These are phyloP conservation scores for Aleiodes alternator DNA, from an alignment of 2,888 invertebrate genomes.

Conservation along the genomic window DNA sequence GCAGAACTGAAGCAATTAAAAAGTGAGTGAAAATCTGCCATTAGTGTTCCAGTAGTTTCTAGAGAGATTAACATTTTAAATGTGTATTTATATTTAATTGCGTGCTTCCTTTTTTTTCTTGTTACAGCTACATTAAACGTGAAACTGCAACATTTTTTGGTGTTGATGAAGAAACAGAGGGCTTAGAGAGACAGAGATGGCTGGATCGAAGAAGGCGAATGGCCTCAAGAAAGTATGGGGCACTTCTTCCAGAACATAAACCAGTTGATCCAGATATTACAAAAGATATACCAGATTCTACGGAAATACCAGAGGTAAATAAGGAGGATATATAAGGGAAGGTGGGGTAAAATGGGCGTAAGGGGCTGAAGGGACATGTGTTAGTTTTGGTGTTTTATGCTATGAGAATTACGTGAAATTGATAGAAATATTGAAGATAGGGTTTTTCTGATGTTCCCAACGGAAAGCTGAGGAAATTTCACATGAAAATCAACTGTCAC, in stretches of 20 bases:
- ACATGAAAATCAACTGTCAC: no score
- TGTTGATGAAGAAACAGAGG: slow-evolving; percentile 86
- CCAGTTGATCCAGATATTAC: slow-evolving; percentile 81
- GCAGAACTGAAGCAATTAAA: slow-evolving; percentile 73
- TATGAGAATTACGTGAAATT: no score
- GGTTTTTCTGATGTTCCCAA: no score
- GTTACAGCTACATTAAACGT: slow-evolving; percentile 82
- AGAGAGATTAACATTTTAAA: not conserved
- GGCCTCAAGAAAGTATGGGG: slow-evolving; percentile 83
- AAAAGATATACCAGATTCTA: slow-evolving; percentile 72
- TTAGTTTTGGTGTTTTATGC: no score
- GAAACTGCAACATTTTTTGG: slow-evolving; percentile 92
- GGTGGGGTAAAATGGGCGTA: no score
- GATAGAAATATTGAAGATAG: no score
- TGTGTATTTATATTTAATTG: not conserved
- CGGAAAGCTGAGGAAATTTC: no score
- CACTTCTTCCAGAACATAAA: slow-evolving; percentile 79
- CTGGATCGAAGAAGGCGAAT: slow-evolving; percentile 86
- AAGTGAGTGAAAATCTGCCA: slow-evolving; percentile 67
- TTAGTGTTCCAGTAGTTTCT: not conserved
- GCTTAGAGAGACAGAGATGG: slow-evolving; percentile 86
- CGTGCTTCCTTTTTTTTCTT: not conserved
- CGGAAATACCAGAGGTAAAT: slow-evolving; percentile 73
- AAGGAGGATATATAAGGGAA: slow-evolving; percentile 60
- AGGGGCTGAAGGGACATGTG: no score